Base-by-base conservation (phyloP, 2,888 invertebrate genomes). In the Tipula helvola region DNA sequence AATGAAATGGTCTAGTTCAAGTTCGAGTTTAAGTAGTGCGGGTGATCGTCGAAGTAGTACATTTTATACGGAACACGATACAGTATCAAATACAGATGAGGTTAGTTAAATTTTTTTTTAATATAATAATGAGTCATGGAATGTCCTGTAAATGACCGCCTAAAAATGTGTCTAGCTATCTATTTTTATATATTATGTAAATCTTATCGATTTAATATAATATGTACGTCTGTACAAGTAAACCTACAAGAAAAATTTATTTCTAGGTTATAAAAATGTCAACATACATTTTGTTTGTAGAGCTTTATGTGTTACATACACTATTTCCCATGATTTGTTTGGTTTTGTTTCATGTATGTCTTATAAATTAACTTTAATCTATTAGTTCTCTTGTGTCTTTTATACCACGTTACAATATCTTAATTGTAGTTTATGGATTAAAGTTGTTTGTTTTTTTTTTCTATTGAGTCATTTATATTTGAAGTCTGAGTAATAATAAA, bases 1-100 rank as follows among this genome's bases (percentile, higher is more conserved):
- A 52, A 86, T 86, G 86, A 86, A 86, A 57, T 86, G 86, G 86
- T 52, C 86, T 36, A 86, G 86, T 36, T 86, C 86, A 4, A 86
- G 86, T 7, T 86, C 86, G 36, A 86, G 86, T 86, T 86, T 86
- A 52, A 86, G 52, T 86, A 86, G 86, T 86, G 52, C 52, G 36
- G 86, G 52, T n/a, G 52, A 52, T 86, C 36, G 86, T 0, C 47
- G 86, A 7, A 52, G 52, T 57, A 52, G 86, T 86, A 85, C 85
- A 3, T 85, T 85, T 18, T 85, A 85, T 8, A 85, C 85, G 36
- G 85, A 85, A 42, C 42, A 41, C 8, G 85, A 85, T 44, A 42
- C 42, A 7, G 42, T 18, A 8, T 85, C 85, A 42, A 85, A 85
- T 85, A 85, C 39, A 39, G 84, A 84, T 18, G 85, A 85, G 85